Evolutionary conservation across 2,888 invertebrate species (phyloP), one percentile per base, ranked within the genome.

Genomic region (Metallyticus violacea): DNA sequence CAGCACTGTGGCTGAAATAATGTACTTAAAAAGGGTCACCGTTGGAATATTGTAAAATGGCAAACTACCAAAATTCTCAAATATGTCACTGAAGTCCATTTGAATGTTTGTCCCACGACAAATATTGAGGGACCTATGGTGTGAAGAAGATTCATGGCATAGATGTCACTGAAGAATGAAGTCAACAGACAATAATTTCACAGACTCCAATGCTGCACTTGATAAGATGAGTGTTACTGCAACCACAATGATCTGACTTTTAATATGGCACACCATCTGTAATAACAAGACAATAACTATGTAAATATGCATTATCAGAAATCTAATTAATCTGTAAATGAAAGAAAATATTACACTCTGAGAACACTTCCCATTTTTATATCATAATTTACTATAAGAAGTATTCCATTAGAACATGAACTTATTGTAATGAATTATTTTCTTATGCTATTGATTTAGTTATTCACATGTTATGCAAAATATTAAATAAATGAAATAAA

Each of bases 131-230:
- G 22, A 62, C 40, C 40, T 15, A 62, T 62, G 15, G 40, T 77
- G n/a, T n/a, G 77, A 22, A 22, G 83, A 83, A 22, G 83, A 83
- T 28, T 77, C 83, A 83, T 83, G 83, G 62, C 83, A 83, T 76
- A 25, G 29, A 81, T 25, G 81, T 62, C 40, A 62, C 40, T 62
- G 40, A 15, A 62, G 40, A 62, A 22, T 15, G 22, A 1, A 15
- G 40, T 62, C 40, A 15, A 62, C 40, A 62, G 22, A 62, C 22
- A 62, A 9, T 15, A 15, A 62, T 62, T 62, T 22, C 40, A 15
- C 22, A 22, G 40, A 22, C 40, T 22, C 22, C 22, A 62, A 22
- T 15, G 40, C 40, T 62, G 40, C 40, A 62, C 1, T 62, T 62
- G 15, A 3, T 7, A 62, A 30, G 30, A 25, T 30, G 40, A 4